Percentiles rank a stretch among this genome's conserved stretches.
Conservation (phyloP, 2,113 vertebrate genomes). For the Synodontis membranacea region DNA sequence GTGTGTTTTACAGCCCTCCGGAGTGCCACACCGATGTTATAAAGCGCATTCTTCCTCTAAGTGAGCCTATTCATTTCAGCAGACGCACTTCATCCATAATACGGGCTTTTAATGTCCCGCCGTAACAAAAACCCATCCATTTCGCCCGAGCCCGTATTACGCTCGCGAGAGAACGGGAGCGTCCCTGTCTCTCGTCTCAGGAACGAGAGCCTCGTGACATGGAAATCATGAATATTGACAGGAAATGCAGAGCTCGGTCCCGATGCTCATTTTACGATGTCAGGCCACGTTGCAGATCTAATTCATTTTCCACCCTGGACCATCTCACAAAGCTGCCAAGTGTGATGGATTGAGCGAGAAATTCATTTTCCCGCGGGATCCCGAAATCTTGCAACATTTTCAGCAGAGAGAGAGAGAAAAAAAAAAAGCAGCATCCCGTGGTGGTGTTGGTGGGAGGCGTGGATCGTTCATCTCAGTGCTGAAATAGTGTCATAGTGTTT, state of each 20-base stretch:
- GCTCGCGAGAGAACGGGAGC: conserved; percentile 18
- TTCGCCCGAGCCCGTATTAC: conserved; percentile 21
- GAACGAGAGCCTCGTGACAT: conserved; percentile 44
- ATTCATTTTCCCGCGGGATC: conserved; percentile 74
- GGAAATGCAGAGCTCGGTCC: conserved; percentile 56
- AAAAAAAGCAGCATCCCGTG: conserved; percentile 19
- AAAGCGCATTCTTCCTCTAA: conserved; percentile 47
- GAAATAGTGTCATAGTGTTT: conserved; percentile 32
- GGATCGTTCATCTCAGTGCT: conserved; percentile 35
- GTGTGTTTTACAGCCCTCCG: conserved; percentile 49
- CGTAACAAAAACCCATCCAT: conserved; percentile 38
- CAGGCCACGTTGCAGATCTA: conserved; percentile 70
- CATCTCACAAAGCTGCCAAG: conserved; percentile 68
- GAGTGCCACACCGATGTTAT: conserved; percentile 35
- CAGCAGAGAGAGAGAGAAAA: not conserved
- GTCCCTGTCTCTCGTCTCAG: conserved; percentile 37
- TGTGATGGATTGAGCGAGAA: conserved; percentile 76
- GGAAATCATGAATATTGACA: conserved; percentile 64
- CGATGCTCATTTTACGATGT: conserved; percentile 70
- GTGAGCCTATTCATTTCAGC: conserved; percentile 46
- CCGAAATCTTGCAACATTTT: conserved; percentile 61
- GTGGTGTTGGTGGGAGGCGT: conserved; percentile 18
- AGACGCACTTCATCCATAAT: conserved; percentile 47
- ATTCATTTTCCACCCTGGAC: conserved; percentile 71
- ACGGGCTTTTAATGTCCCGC: conserved; percentile 37